Percentiles rank a stretch among this genome's conserved stretches.
These are phyloP conservation scores for Mythimna impura DNA, from an alignment of 2,888 invertebrate genomes.

Conservation along the genomic window DNA sequence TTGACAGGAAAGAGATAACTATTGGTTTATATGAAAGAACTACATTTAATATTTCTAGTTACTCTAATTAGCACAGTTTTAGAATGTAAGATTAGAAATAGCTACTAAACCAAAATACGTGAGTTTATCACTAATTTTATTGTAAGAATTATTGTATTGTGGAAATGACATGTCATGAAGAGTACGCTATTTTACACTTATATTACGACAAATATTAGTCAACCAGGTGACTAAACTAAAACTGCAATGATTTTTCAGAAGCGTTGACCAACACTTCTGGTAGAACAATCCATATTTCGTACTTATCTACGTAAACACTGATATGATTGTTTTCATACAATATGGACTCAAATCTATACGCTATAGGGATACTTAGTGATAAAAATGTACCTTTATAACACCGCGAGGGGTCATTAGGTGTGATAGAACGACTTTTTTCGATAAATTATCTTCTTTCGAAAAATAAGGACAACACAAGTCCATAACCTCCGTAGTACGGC, in stretches of 20 bases:
- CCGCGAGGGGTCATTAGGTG: constrained; percentile 86
- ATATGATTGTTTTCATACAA: constrained; percentile 81
- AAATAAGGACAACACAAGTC: constrained; percentile 85
- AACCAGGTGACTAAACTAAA: constrained; percentile 44
- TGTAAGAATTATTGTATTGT: not conserved
- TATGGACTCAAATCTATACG: constrained; percentile 68
- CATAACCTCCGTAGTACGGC: constrained; percentile 88
- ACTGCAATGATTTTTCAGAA: constrained; percentile 57
- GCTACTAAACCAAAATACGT: not conserved
- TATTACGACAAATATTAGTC: constrained; percentile 40
- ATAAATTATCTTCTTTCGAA: constrained; percentile 84
- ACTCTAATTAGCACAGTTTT: not conserved
- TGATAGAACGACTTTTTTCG: constrained; percentile 80
- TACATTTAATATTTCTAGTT: not conserved
- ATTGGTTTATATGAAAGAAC: constrained; percentile 1
- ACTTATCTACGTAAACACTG: constrained; percentile 83
- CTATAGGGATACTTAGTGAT: constrained; percentile 66
- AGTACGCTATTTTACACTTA: constrained; percentile 1
- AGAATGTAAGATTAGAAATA: not conserved
- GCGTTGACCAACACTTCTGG: constrained; percentile 64
- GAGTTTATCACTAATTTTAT: not conserved
- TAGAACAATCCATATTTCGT: constrained; percentile 68
- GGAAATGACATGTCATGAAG: constrained; percentile 18
- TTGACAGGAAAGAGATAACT: not conserved
- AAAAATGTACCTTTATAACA: constrained; percentile 82